Base-by-base conservation (phyloP, 2,113 vertebrate genomes). In the Gobio gobio region DNA sequence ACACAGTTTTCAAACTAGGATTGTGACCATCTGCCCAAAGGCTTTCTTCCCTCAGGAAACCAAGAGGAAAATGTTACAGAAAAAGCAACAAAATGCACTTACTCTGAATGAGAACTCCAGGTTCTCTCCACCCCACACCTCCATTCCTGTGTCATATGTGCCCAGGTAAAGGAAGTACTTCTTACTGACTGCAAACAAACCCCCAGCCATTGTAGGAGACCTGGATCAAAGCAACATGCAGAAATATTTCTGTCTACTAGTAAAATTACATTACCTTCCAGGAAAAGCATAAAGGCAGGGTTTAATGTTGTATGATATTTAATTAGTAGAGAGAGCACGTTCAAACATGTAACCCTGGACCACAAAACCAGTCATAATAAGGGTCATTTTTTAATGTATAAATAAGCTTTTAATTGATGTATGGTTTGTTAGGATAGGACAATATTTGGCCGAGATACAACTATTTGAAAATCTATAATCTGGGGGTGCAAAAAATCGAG, bases 101-200 rank as follows among this genome's bases (percentile, higher is more conserved):
- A 99, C 98, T 94, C 98, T 96, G 90, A 99, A 99, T 56, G 98
- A 99, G 89, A 99, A 97, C 89, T 99, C 98, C 87, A 99, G 95
- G 91, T 99, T 99, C 94, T 99, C 98, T 93, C 98, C 98, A 83
- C 98, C 98, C 98, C 98, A 99, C 66, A 99, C 98, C 95, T 99
- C 98, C 98, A 99, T 99, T 90, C 98, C 98, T 58, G 96, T 97
- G 91, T 99, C 98, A 49, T 99, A 99, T 3, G 98, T 98, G 85
- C 98, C 98, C 90, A 99, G 94, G 91, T 99, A 97, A 76, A 95
- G 94, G 93, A 99, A 99, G 89, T 99, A 99, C 66, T 93, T 96
- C 92, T 96, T 99, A 87, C 91, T 95, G 86, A 99, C 96, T 83
- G 97, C 95, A 94, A 99, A 99, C 87, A 99, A 92, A n/a, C 98